phyloP scores from a whole-genome alignment of 2,888 invertebrate species.

The Oxystoma pomonae region DNA sequence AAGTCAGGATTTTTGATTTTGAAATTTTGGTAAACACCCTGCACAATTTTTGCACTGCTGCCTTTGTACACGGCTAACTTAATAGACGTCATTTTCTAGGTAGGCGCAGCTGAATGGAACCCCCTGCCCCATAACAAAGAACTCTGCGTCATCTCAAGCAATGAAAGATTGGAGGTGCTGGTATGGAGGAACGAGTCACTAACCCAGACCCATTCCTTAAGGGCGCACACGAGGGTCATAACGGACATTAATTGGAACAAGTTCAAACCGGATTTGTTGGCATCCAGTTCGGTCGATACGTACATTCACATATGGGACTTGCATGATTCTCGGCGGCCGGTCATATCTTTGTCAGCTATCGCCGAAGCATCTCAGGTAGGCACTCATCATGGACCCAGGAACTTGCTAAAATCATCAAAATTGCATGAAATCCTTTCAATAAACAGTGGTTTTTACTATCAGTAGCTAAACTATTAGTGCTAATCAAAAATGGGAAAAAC shows the following conservation, averaged over 20 bases:
- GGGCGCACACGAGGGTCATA: slow-evolving; percentile 80
- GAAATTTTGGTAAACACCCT: too few relatives aligned
- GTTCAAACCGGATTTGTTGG: slow-evolving; percentile 68
- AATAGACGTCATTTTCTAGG: slow-evolving; percentile 36
- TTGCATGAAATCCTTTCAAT: too few relatives aligned
- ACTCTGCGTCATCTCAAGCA: slow-evolving; percentile 84
- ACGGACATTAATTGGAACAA: slow-evolving; percentile 92
- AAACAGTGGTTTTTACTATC: too few relatives aligned
- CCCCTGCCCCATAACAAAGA: slow-evolving; percentile 73
- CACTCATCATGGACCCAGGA: slow-evolving; percentile 56
- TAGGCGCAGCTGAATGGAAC: slow-evolving; percentile 90
- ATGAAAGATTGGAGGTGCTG: slow-evolving; percentile 82
- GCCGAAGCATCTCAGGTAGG: slow-evolving; percentile 77
- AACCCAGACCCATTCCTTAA: slow-evolving; percentile 66
- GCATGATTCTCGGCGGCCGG: slow-evolving; percentile 78
- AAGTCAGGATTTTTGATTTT: too few relatives aligned
- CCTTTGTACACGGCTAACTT: background rate
- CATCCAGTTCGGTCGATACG: slow-evolving; percentile 91
- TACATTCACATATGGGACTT: slow-evolving; percentile 94
- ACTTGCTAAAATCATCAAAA: too few relatives aligned
- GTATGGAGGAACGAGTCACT: slow-evolving; percentile 67
- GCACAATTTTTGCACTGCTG: too few relatives aligned
- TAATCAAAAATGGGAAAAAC: too few relatives aligned
- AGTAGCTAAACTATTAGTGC: too few relatives aligned
- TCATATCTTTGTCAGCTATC: slow-evolving; percentile 81